Conservation (phyloP, 2,888 invertebrate genomes). For the Parnassius orleans region DNA sequence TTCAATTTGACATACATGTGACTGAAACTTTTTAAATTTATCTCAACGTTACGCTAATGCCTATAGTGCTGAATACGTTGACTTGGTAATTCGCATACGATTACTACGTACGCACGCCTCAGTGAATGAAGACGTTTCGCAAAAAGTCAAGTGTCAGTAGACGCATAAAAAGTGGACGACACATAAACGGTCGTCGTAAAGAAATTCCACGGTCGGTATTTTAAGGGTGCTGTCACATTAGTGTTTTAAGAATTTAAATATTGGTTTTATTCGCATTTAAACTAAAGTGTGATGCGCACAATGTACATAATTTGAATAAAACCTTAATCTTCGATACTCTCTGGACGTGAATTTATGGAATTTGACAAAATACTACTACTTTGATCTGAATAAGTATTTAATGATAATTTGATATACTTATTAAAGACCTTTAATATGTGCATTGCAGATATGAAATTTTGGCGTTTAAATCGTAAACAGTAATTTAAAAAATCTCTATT, state of each 20-base stretch:
- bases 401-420: too few species aligned
- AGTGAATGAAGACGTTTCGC: conserved; percentile 49
- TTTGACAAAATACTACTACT: too few species aligned
- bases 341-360: too few species aligned
- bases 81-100: conserved; percentile 12
- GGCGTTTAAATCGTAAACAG: too few species aligned
- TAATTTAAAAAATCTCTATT: too few species aligned
- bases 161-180: conserved; percentile 51
- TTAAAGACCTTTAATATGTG: too few species aligned
- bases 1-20: too few species aligned
- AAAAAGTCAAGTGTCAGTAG: conserved; percentile 45
- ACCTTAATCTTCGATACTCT: too few species aligned
- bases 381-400: too few species aligned
- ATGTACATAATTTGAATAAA: too few species aligned
- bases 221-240: conserved; percentile 15
- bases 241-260: conserved; percentile 19
- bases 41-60: background rate
- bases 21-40: background rate
- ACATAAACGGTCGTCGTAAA: conserved; percentile 36
- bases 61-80: conserved; percentile 10
- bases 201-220: conserved; percentile 35
- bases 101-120: conserved; percentile 20
- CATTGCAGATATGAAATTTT: too few species aligned
- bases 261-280: background rate
- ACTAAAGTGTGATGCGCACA: too few species aligned